Conservation (phyloP, 92 coral and sea anemone genomes). For the Epizoanthus ramosus region DNA sequence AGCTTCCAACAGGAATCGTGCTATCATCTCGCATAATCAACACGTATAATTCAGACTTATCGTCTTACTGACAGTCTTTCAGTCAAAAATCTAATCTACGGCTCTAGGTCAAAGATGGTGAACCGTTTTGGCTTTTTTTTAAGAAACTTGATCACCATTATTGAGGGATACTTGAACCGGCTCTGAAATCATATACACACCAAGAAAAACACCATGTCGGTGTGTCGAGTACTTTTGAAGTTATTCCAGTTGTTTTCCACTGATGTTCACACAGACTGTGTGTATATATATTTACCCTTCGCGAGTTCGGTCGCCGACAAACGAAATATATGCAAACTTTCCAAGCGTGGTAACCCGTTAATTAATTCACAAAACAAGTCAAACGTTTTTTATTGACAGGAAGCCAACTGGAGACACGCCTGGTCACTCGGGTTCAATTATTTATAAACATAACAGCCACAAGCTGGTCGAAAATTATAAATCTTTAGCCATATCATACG, state of each 20-base stretch:
- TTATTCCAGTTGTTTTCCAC: no score
- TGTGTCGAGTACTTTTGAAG: no score
- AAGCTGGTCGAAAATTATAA: background rate
- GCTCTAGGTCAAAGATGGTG: slow-evolving; percentile 1
- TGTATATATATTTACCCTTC: background rate
- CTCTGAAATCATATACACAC: background rate
- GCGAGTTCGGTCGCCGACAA: background rate
- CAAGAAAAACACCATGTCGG: no score
- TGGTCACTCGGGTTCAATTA: slow-evolving; percentile 6
- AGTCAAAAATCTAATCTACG: no score
- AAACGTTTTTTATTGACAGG: slow-evolving; percentile 2
- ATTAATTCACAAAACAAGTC: slow-evolving; percentile 36
- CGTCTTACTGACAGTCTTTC: no score
- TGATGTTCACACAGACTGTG: no score
- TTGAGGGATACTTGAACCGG: background rate
- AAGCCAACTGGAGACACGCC: slow-evolving; percentile 23
- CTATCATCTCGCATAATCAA: background rate
- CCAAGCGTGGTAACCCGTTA: slow-evolving; percentile 32
- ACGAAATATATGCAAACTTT: slow-evolving; percentile 24
- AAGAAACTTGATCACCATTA: background rate
- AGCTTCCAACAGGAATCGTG: background rate
- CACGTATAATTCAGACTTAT: no score
- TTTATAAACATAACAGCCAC: background rate
- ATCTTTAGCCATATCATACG: background rate
- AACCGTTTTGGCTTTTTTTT: background rate